phyloP scores from a whole-genome alignment of 2,113 vertebrate genomes.

The Rhabdomys dilectus region DNA sequence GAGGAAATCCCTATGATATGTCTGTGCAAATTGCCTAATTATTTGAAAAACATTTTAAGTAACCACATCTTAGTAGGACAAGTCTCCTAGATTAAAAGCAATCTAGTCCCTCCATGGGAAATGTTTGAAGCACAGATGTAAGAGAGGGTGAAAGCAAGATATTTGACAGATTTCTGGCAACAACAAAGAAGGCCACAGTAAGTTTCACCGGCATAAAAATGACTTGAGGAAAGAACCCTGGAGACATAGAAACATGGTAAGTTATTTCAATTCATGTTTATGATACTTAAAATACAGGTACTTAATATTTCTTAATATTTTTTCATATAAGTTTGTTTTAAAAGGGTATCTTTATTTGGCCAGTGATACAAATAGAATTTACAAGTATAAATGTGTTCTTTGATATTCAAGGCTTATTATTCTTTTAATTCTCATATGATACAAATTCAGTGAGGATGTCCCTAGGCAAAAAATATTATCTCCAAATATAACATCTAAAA shows the following conservation, averaged over 20 bases:
- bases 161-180: neutral
- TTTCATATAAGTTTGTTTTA: neutral
- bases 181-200: neutral
- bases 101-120: neutral
- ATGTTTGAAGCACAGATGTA: neutral
- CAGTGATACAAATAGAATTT: neutral
- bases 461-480: neutral
- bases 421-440: neutral
- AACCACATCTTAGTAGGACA: neutral
- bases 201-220: neutral
- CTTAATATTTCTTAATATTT: neutral
- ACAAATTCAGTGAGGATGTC: neutral
- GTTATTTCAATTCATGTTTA: neutral
- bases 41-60: neutral
- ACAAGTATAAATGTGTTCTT: neutral
- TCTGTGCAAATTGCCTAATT: neutral
- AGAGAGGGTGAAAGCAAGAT: neutral
- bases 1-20: neutral
- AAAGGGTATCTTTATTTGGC: neutral
- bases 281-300: neutral
- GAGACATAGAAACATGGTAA: neutral
- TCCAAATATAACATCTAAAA: neutral
- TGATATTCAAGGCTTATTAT: neutral
- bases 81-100: neutral
- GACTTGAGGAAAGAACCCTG: neutral